Percentiles rank a stretch among this genome's conserved stretches.
Evolutionary conservation across 2,888 invertebrate genomes (phyloP).

Genomic region (Rotaria sp.): DNA sequence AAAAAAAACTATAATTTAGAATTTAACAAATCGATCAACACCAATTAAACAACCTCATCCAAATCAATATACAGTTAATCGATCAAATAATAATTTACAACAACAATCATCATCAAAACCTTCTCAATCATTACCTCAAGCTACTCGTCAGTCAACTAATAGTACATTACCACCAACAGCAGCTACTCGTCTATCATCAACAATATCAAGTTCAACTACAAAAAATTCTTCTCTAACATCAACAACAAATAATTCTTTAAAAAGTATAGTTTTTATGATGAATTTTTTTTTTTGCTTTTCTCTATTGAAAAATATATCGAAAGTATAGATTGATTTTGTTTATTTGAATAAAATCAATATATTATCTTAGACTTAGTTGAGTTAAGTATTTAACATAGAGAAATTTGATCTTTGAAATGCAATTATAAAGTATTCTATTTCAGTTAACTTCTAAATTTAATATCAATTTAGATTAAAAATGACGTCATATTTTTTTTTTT

Average conservation of each 20-base stretch:
- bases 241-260: neutral
- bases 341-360: too few species aligned
- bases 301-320: too few species aligned
- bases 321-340: too few species aligned
- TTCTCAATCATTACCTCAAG: neutral
- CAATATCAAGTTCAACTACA: neutral
- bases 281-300: too few species aligned
- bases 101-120: neutral
- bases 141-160: neutral
- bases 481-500: too few species aligned
- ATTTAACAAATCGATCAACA: neutral
- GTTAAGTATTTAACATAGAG: too few species aligned
- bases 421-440: too few species aligned
- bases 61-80: constrained; percentile 28
- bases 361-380: too few species aligned
- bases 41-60: constrained; percentile 10
- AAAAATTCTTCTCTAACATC: neutral
- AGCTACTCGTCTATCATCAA: neutral
- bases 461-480: too few species aligned
- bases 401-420: too few species aligned
- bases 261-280: neutral
- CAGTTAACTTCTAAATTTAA: too few species aligned
- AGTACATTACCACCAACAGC: neutral
- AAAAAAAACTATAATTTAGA: neutral
- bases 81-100: neutral